Base-by-base conservation (phyloP, 2,888 invertebrate species). In the Muschampia plurimacula region DNA sequence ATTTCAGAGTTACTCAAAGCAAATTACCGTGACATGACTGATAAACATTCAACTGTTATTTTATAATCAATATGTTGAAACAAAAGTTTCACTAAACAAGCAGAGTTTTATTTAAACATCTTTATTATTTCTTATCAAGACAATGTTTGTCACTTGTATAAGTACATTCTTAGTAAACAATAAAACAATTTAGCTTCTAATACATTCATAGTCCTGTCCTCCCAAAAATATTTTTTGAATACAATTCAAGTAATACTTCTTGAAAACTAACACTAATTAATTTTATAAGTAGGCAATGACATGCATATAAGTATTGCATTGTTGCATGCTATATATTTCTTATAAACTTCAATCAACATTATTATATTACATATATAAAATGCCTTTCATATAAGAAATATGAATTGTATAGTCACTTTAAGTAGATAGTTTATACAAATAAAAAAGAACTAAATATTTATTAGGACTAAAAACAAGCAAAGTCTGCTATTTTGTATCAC, bases 401-500 rank as follows among this genome's bases (percentile, higher is more conserved):
- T 32, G 10, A 32, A 9, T 59, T n/a, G 44, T 66, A 52, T 52
- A 52, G 52, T 66, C 36, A 10, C 6, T 52, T 52, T 52, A 65
- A 7, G 32, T 59, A 57, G 3, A 57, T 57, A 57, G 22, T 22
- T 12, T 28, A 9, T 15, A 57, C 57, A 57, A 15, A 52, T n/a
- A 52, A 52, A 52, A 52, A 7, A 41, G 9, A 9, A 9, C 3
- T n/a, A 55, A 15, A n/a, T 55, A 15, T 55, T 15, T 15, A 55
- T 15, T 15, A 15, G 7, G 15, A 55, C n/a, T 55, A 12, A 22
- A 57, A 15, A 57, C 15, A 22, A 1, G 3, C 10, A 32, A 32
- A 57, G 28, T 22, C 22, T 22, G 9, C 8, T 55, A 22, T 55
- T 46, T 13, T 13, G 46, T 13, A 46, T 46, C 13, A 46, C 46